phyloP scores from a whole-genome alignment of 2,113 vertebrate species.

The Sceloporus tristichus region DNA sequence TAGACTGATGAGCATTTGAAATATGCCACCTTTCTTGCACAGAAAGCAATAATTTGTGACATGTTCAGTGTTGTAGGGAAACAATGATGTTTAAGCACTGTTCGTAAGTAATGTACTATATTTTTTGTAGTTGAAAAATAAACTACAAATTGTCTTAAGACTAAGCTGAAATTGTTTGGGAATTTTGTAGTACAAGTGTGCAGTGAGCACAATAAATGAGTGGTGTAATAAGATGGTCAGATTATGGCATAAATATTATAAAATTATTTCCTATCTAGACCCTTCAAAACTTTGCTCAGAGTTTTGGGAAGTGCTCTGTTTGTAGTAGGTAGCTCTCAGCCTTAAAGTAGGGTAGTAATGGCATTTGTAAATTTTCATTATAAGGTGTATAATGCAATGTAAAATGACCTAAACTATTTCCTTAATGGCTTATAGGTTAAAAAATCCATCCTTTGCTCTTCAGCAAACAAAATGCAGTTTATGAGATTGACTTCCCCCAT shows the following conservation, averaged over 20 bases:
- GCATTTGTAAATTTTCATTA: conserved; percentile 42
- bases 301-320: conserved; percentile 28
- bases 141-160: background rate
- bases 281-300: background rate
- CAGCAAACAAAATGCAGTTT: conserved; percentile 30
- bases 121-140: conserved; percentile 13
- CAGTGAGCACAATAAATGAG: conserved; percentile 34
- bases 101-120: background rate
- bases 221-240: conserved; percentile 36
- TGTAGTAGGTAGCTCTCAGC: conserved; percentile 41
- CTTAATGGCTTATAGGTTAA: conserved; percentile 22
- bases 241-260: conserved; percentile 39
- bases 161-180: conserved; percentile 5
- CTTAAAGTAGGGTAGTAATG: conserved; percentile 39
- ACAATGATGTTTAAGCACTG: background rate
- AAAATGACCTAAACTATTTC: conserved; percentile 27
- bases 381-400: conserved; percentile 36
- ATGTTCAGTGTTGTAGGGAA: background rate
- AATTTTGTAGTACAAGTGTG: conserved; percentile 12
- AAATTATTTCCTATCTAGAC: conserved; percentile 25
- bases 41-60: background rate
- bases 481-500: conserved; percentile 11
- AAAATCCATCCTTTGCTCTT: conserved; percentile 44
- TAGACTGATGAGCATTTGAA: background rate
- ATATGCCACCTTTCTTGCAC: background rate